Evolutionary conservation across 2,888 invertebrate genomes (phyloP).

Genomic region (Tetragonisca angustula): DNA sequence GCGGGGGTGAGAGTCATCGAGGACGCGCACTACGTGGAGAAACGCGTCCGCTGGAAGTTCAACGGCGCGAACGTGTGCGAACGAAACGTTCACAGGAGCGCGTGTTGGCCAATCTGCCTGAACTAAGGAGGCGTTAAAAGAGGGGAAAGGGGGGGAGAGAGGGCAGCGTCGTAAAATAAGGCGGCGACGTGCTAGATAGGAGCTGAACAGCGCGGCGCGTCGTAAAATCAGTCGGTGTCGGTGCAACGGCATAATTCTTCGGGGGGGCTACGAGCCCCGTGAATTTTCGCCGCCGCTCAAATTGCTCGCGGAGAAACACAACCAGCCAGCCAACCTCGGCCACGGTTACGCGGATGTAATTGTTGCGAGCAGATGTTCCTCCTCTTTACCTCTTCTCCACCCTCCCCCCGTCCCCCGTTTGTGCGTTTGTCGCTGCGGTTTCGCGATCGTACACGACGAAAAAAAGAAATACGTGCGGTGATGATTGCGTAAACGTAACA

Average conservation of each 20-base stretch:
- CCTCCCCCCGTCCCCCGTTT: constrained; percentile 11
- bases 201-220: constrained; percentile 61
- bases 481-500: constrained; percentile 25
- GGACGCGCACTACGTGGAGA: constrained; percentile 4
- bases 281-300: constrained; percentile 66
- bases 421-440: constrained; percentile 8
- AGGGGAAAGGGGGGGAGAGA: too few relatives aligned
- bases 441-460: background rate
- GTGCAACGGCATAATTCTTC: constrained; percentile 72
- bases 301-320: constrained; percentile 26
- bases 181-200: constrained; percentile 73
- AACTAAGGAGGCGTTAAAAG: constrained; percentile 71
- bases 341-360: constrained; percentile 56
- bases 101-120: constrained; percentile 56
- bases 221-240: constrained; percentile 73
- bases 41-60: constrained; percentile 28
- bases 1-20: constrained; percentile 22
- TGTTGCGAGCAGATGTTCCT: constrained; percentile 61
- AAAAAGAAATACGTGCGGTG: too few relatives aligned
- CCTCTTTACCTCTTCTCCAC: too few relatives aligned
- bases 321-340: background rate
- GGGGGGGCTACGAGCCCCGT: constrained; percentile 37
- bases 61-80: constrained; percentile 23
- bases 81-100: constrained; percentile 29
- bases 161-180: constrained; percentile 72